Base-by-base conservation (phyloP, 1,140 invertebrate species). In the Orchesella cincta region DNA sequence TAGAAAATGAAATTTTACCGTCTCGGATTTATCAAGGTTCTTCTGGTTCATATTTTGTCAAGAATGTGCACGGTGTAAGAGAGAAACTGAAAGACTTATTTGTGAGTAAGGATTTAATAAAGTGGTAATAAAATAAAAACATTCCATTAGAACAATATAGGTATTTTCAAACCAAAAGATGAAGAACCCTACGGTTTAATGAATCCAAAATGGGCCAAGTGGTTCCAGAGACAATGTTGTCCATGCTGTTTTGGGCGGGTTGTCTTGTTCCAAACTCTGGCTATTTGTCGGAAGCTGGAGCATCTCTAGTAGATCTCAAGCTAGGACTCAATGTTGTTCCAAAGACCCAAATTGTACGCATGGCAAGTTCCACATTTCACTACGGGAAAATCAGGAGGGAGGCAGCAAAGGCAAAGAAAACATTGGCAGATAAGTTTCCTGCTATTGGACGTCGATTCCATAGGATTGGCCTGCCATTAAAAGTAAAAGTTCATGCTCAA, bases 201-300 rank as follows among this genome's bases (percentile, higher is more conserved):
- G 79, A 99, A 99, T 88, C 98, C 98, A 46, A 99, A 99, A 88
- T 99, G 98, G 98, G 99, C 96, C 1, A 99, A 99, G 88, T 99
- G 97, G 95, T 95, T 99, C 92, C 98, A 99, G 87, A 98, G 98
- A 87, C 86, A 98, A 52, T 98, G 97, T 85, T 99, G 98, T 88
- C 98, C 98, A 0, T 99, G 98, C 85, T 99, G 98, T 87, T 99
- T 99, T 89, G 98, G 98, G 0, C 89, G 98, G 31, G 62, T 29
- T 99, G 98, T 87, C 88, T 99, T 34, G 97, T 99, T 81, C 97
- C 97, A 67, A 99, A 99, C 89, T 97, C 99, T 87, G 98, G 98
- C 33, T 99, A 99, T 86, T 87, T 99, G 2, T 98, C 97, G 12
- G 98, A 99, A 87, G 94, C 97, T 46, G 98, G 96, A 0, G 81